These are phyloP conservation scores for Eciton burchellii DNA, from an alignment of 1,140 invertebrate genomes.

Conservation along the genomic window DNA sequence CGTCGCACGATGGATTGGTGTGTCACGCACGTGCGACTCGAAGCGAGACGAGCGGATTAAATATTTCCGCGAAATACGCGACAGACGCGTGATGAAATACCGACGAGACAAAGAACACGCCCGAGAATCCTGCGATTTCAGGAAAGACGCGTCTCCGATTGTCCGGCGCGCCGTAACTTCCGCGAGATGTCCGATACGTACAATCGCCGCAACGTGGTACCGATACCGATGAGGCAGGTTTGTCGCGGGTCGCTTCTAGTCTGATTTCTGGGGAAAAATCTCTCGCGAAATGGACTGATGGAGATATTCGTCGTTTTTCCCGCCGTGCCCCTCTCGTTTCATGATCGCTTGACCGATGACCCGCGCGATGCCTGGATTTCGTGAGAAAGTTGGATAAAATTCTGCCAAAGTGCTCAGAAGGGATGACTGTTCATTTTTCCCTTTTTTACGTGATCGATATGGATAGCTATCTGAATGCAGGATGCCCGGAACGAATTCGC, in stretches of 20 bases:
- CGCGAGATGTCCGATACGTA: neutral
- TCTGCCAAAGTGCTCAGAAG: neutral
- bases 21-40: no score
- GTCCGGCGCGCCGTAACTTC: neutral
- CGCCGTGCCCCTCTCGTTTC: neutral
- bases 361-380: neutral
- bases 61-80: no score
- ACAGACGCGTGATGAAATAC: no score
- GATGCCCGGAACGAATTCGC: constrained; percentile 11
- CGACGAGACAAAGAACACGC: no score
- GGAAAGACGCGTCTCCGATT: neutral
- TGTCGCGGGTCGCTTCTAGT: neutral
- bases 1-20: no score
- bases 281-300: constrained; percentile 11
- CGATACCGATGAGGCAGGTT: constrained; percentile 14
- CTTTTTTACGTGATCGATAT: neutral
- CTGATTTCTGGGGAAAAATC: constrained; percentile 7
- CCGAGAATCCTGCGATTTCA: neutral
- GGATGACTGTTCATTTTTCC: constrained; percentile 49
- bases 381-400: constrained; percentile 22
- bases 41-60: no score
- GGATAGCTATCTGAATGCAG: neutral
- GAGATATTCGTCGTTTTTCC: constrained; percentile 19
- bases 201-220: constrained; percentile 1
- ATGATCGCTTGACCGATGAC: constrained; percentile 15